These are phyloP conservation scores for Atherinomorus stipes DNA, from an alignment of 2,113 vertebrate genomes.

Conservation along the genomic window DNA sequence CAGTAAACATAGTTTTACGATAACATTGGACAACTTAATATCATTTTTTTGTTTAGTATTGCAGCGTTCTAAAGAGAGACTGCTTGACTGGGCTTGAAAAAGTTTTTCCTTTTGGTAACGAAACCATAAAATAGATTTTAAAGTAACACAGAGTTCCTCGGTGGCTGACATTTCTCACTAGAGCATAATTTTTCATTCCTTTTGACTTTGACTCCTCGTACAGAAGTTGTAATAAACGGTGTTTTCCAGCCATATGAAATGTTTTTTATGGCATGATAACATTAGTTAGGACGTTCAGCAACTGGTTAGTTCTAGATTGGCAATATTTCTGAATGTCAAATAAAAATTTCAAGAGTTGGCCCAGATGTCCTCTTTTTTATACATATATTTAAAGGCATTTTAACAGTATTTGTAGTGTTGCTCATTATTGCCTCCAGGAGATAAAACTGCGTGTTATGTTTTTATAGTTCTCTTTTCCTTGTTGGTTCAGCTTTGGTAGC, in stretches of 20 bases:
- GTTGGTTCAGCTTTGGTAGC: conserved; percentile 10
- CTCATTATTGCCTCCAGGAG: conserved; percentile 1
- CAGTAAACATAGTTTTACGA: conserved; percentile 48
- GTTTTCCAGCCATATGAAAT: conserved; percentile 28
- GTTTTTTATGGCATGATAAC: conserved; percentile 21
- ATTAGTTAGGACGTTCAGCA: conserved; percentile 16
- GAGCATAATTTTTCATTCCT: conserved; percentile 51
- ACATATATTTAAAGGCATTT: background rate
- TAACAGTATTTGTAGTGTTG: background rate
- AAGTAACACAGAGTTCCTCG: conserved; percentile 36
- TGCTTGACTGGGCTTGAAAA: conserved; percentile 17
- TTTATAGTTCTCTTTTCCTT: background rate
- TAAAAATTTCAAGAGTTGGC: conserved; percentile 21
- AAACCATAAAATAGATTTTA: conserved; percentile 23
- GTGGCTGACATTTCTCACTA: conserved; percentile 45
- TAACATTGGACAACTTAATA: conserved; percentile 35
- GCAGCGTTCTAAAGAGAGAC: conserved; percentile 48
- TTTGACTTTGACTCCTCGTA: conserved; percentile 32
- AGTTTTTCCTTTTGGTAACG: conserved; percentile 17
- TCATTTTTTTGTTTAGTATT: conserved; percentile 36
- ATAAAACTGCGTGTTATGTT: background rate
- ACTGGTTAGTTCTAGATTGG: conserved; percentile 5
- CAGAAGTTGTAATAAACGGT: conserved; percentile 9
- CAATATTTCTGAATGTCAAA: conserved; percentile 11
- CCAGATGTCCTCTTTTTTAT: background rate